Evolutionary conservation across 2,113 vertebrate genomes (phyloP).

Genomic region (Salminus brasiliensis): DNA sequence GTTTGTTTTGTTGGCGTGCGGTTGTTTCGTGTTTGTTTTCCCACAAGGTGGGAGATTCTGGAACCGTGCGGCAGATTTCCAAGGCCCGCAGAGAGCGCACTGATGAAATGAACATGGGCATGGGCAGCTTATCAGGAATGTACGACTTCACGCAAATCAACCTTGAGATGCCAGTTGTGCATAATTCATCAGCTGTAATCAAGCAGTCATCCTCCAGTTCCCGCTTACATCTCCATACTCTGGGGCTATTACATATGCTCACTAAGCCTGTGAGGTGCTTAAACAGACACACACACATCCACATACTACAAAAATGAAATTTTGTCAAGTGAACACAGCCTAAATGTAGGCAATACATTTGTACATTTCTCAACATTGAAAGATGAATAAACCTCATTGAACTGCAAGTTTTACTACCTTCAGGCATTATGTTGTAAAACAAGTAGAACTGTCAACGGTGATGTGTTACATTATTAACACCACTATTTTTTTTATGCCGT

Average conservation of each 20-base stretch:
- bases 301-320: background rate
- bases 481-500: too few relatives aligned
- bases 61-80: background rate
- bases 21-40: constrained; percentile 16
- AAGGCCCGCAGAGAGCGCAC: background rate
- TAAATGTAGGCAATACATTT: too few relatives aligned
- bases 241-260: constrained; percentile 69
- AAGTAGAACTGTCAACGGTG: too few relatives aligned
- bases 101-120: constrained; percentile 32
- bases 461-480: too few relatives aligned
- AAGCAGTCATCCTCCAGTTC: constrained; percentile 57
- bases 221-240: constrained; percentile 58
- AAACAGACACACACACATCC: constrained; percentile 64
- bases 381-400: too few relatives aligned
- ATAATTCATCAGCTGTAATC: constrained; percentile 68
- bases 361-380: too few relatives aligned
- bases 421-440: too few relatives aligned
- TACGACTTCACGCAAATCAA: constrained; percentile 47
- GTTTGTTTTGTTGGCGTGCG: background rate
- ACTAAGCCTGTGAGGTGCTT: constrained; percentile 60
- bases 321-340: too few relatives aligned
- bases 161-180: constrained; percentile 53
- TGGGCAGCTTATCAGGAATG: constrained; percentile 39
- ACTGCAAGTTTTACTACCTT: too few relatives aligned
- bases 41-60: background rate